Base-by-base conservation (phyloP, 2,888 invertebrate species). In the Amphipoea lucens region DNA sequence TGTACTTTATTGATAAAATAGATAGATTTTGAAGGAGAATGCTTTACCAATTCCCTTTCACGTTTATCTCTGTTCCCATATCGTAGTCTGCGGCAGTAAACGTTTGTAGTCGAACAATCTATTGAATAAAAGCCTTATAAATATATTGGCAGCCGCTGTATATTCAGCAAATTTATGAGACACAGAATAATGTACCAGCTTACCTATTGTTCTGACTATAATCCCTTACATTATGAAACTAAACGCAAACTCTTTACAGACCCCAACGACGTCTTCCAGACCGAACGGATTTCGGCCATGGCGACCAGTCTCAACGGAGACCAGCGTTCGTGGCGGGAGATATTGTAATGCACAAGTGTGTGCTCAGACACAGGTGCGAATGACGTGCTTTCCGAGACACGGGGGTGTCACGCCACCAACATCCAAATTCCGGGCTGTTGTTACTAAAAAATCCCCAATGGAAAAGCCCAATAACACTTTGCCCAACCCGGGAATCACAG, bases 1-100 rank as follows among this genome's bases (percentile, higher is more conserved):
- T 42, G 51, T 79, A 54, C 23, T 80, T 54, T 67, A 79, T 79
- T 79, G 66, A 79, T 79, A 70, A 48, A 65, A 40, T 71, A 65
- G 5, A 80, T 63, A 54, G 63, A 81, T 80, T 74, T 80, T 74
- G 4, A 40, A 62, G 40, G 68, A 68, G 62, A 80, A 80, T 67
- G 80, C 45, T 68, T 51, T 17, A 42, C 11, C 29, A 14, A 70
- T 60, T 48, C 71, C 62, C 54, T 80, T 80, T 80, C 51, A 42
- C 62, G 74, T 67, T 67, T 45, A 79, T 79, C 57, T 79, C 11
- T 62, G 57, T 29, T 36, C 9, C 29, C 14, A 66, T 79, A 80
- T 68, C 71, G 20, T 67, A 36, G 20, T 42, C 11, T 14, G 51
- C 17, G 17, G 48, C 20, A 14, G 60, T 48, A 79, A 66, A 79